Evolutionary conservation across 30 jellyfish, hydroid and myxozoan genomes (phyloP).

Genomic region (Turritopsis dohrnii): DNA sequence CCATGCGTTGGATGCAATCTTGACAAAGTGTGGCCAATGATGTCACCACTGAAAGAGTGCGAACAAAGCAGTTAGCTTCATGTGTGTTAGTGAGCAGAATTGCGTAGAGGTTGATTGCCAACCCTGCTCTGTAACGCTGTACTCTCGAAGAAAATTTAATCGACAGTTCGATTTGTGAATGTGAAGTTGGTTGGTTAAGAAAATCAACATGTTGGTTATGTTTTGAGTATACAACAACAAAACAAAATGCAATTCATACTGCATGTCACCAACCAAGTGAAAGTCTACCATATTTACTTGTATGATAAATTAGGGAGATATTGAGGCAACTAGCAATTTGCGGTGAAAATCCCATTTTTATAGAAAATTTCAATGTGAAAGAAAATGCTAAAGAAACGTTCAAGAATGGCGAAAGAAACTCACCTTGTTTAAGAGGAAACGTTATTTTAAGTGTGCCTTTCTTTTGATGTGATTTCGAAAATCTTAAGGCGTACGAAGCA

Average conservation of each 20-base stretch:
- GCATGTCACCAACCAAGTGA: no score
- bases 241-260: no score
- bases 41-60: not conserved
- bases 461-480: constrained; percentile 30
- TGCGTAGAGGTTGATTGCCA: no score
- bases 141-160: no score
- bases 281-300: no score
- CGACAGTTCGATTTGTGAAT: no score
- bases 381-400: not conserved
- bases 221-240: no score
- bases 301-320: no score
- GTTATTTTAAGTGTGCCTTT: constrained; percentile 28
- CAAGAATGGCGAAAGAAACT: not conserved
- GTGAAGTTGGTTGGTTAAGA: no score
- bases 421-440: constrained; percentile 8
- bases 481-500: constrained; percentile 30
- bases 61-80: not conserved
- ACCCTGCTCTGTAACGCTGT: no score
- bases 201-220: no score
- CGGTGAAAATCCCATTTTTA: not conserved
- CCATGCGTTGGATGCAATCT: constrained; percentile 39
- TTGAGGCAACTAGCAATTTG: no score
- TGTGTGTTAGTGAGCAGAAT: not conserved
- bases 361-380: not conserved
- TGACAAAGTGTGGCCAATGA: constrained; percentile 14